Base-by-base conservation (phyloP, 2,797 vertebrate species). In the Eulemur mongoz region DNA sequence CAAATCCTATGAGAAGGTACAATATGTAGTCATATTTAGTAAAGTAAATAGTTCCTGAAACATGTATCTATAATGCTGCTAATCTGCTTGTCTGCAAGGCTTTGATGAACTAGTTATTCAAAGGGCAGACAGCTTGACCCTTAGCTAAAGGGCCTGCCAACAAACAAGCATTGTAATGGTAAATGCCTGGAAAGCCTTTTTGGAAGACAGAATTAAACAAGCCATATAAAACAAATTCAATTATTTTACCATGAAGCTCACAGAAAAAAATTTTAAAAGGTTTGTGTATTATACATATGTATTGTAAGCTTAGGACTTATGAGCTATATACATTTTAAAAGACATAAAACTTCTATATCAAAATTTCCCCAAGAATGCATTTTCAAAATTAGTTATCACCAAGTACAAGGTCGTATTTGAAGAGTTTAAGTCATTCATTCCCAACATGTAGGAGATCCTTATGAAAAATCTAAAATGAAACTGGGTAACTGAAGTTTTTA, bases 101-200 rank as follows among this genome's bases (percentile, higher is more conserved):
- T 94, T 84, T 91, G 79, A 89, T 86, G 23, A 94, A 91, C 43
- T 86, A 67, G 61, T 57, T 75, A 96, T 54, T 87, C 88, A 88
- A 88, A 85, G n/a, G 50, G 75, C 82, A 75, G n/a, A 94, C 25
- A 89, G 50, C 50, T 50, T 25, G 22, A 94, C 57, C 73, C 65
- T 97, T 78, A 69, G 32, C 65, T 83, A 88, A 95, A 95, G 40
- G 80, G 86, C 18, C 72, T 91, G 83, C 32, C 45, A 76, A 89
- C 78, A 91, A 93, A 93, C 6, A 80, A 91, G 48, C 17, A 94
- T 0, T 85, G 27, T 94, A 89, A 92, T 1, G 40, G 38, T 30
- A 96, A 95, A 87, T 87, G 72, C 89, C 81, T 83, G 67, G 35
- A 92, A 95, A 97, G 89, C 35, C 72, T 96, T 81, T 96, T 78